Evolutionary conservation across 1,140 invertebrate species (phyloP), one percentile per base, ranked within the genome.

Genomic region (Oedothorax gibbosus): DNA sequence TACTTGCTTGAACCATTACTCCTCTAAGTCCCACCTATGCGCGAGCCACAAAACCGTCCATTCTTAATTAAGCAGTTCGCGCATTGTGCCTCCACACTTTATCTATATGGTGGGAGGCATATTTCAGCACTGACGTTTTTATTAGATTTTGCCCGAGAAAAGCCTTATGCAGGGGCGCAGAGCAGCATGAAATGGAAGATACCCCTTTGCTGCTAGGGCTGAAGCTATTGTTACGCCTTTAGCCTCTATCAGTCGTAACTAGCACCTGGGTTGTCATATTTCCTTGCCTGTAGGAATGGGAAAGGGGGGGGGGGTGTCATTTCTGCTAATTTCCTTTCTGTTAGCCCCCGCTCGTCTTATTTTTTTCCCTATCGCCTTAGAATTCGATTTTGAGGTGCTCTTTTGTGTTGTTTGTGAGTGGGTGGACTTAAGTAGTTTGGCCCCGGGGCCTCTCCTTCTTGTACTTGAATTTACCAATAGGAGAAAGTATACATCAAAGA

Each of bases 61-160:
- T 86, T 86, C 85, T 86, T 86, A 86, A 86, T 86, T 86, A 86
- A 86, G 85, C 77, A 77, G 71, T 81, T 68, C 56, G 77, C 60
- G 85, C 68, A 78, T 85, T 85, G 83, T 85, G 49, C 64, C 54
- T 50, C 60, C 83, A 35, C 49, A 77, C 66, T 86, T 86, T 86
- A 86, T 86, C 85, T 86, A 75, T 81, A 86, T 80, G 66, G 77
- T 86, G 73, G 69, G 85, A 86, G 71, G 77, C 85, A 86, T 86
- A 86, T 86, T 86, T 86, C 85, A 86, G 62, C 62, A 80, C 56
- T 86, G 85, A 86, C 85, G 85, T 86, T 86, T 86, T 86, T 86
- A 86, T 86, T 86, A 77, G 85, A 75, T 80, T 80, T 51, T 69
- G n/a, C 76, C 60, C n/a, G 20, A 57, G 66, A 35, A 81, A 86